Evolutionary conservation across 2,888 invertebrate genomes (phyloP), one percentile per base, ranked within the genome.

Genomic region (Eupsilia transversa): DNA sequence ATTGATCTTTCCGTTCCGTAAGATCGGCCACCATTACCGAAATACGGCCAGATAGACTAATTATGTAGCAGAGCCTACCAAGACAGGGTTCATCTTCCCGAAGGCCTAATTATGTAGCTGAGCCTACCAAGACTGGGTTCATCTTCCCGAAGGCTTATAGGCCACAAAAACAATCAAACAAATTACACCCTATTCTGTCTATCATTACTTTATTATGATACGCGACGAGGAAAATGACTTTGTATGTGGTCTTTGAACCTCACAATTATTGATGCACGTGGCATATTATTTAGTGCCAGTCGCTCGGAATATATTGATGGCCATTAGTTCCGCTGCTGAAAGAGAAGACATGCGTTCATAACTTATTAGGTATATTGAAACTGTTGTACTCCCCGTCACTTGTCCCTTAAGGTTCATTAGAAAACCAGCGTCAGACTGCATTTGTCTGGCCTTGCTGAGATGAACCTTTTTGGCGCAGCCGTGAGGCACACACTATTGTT

Each of bases 171-270:
- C 10, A 46, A 60, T 30, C 35, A 10, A 59, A 17, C 30, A 66
- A 66, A 49, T 43, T 17, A 65, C 52, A 65, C 43, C 14, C 20
- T 38, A 7, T n/a, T 12, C 43, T 52, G 30, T 56, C 30, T 46
- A 54, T 63, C 27, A 77, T 82, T 52, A 81, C 0, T 52, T 35
- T 1, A 59, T 72, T 43, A n/a, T 23, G n/a, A 49, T 52, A 57
- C 27, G 71, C 72, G 61, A 76, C 46, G 38, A 81, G 85, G 72
- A 83, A 81, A 84, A 77, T 33, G 20, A 64, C 57, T 49, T 68
- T 49, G 70, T 71, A 3, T 63, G n/a, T 82, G 74, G 74, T 80
- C 84, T 82, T 84, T 82, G 84, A 82, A 80, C 82, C 80, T n/a
- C 20, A 76, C 72, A 83, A 84, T 83, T 76, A 83, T 71, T 57